These are phyloP conservation scores for Leucoptera coffeella DNA, from an alignment of 2,888 invertebrate species.

Conservation along the genomic window DNA sequence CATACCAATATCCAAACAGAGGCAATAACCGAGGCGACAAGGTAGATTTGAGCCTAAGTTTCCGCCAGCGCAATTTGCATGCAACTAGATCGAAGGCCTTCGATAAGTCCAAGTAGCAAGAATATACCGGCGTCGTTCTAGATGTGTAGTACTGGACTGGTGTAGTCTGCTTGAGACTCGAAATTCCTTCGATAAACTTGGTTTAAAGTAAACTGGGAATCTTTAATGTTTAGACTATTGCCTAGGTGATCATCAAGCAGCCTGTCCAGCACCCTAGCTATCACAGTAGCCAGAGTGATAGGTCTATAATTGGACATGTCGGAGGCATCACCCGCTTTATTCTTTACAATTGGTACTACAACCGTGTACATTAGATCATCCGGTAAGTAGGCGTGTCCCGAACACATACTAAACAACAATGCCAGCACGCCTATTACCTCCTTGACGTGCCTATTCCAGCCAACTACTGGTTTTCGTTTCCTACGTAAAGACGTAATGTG, in stretches of 20 bases:
- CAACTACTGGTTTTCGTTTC: too few species aligned
- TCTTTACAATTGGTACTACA: constrained; percentile 1
- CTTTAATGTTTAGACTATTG: not conserved
- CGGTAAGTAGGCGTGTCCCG: not conserved
- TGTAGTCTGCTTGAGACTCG: not conserved
- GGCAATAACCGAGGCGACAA: constrained; percentile 3
- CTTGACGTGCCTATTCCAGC: too few species aligned
- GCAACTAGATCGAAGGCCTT: constrained; percentile 1
- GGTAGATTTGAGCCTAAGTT: constrained; percentile 2
- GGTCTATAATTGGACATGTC: constrained; percentile 1
- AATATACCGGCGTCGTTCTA: not conserved
- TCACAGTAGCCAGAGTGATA: not conserved
- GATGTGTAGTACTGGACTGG: not conserved
- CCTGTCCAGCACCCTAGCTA: not conserved
- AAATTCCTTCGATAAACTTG: not conserved
- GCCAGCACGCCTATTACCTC: too few species aligned
- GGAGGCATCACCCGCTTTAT: not conserved
- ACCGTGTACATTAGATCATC: not conserved
- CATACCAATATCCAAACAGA: constrained; percentile 8
- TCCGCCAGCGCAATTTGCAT: constrained; percentile 5
- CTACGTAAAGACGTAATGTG: too few species aligned
- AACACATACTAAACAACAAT: not conserved
- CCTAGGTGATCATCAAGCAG: not conserved
- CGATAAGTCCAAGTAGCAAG: constrained; percentile 1
- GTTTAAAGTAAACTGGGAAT: not conserved